phyloP scores from a whole-genome alignment of 1,140 invertebrate genomes.

The Hetaerina americana region DNA sequence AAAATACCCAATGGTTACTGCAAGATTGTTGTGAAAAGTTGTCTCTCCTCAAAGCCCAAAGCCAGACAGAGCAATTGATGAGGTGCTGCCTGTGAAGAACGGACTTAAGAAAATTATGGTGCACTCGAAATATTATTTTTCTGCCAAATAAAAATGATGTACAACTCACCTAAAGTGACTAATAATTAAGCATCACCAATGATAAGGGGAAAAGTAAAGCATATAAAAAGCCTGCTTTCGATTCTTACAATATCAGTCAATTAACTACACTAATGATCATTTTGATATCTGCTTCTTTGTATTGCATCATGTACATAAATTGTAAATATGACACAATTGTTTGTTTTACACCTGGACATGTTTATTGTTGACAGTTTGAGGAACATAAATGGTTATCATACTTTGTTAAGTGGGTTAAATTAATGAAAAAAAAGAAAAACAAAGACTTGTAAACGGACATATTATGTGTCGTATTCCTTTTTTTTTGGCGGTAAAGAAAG shows the following conservation, averaged over 20 bases:
- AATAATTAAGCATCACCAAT: constrained; percentile 1
- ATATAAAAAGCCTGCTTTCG: not conserved
- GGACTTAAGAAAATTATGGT: not conserved
- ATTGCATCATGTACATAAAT: constrained; percentile 8
- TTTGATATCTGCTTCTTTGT: constrained; percentile 7
- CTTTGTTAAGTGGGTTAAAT: constrained; percentile 7
- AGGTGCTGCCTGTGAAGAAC: not conserved
- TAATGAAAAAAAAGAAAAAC: constrained; percentile 6
- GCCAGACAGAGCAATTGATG: not conserved
- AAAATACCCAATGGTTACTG: not conserved
- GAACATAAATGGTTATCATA: constrained; percentile 4
- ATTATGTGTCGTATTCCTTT: not conserved
- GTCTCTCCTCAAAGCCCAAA: not conserved
- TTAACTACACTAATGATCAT: constrained; percentile 6
- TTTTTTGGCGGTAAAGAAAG: not conserved
- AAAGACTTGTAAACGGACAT: not conserved
- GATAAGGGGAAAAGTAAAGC: not conserved
- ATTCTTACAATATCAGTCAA: constrained; percentile 10
- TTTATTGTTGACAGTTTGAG: constrained; percentile 7
- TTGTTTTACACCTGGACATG: constrained; percentile 6
- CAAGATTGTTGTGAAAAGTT: not conserved
- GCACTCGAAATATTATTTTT: not conserved
- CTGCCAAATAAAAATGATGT: constrained; percentile 2
- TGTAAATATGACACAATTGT: constrained; percentile 8
- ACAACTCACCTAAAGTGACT: constrained; percentile 3